A percentile compares a stretch with the other conserved stretches of the same genome.
Evolutionary conservation across 2,113 vertebrate species (phyloP).

Genomic region (Protobothrops flavoviridis): DNA sequence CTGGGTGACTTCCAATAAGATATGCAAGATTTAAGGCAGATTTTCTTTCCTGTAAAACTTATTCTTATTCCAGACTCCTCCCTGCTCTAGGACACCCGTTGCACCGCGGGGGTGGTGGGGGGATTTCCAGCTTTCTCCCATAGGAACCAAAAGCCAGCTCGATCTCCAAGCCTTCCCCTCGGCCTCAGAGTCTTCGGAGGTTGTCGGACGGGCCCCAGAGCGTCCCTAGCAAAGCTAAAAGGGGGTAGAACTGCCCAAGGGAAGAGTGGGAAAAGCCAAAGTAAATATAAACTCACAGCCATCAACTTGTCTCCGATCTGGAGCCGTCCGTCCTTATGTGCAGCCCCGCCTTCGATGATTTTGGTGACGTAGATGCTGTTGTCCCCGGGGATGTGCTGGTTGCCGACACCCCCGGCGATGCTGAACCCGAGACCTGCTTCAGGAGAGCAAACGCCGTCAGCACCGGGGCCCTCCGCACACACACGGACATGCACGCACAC

Average conservation of each 20-base stretch:
- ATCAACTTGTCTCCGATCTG: constrained; percentile 98
- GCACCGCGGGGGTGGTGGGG: no score
- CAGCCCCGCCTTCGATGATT: constrained; percentile 95
- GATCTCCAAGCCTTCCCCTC: not conserved
- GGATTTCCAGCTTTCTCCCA: not conserved
- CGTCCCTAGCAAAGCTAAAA: not conserved
- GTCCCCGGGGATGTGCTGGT: constrained; percentile 98
- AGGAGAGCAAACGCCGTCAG: constrained; percentile 20
- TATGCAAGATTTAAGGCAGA: not conserved
- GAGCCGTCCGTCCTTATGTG: constrained; percentile 93
- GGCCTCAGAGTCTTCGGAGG: not conserved
- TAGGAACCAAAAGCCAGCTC: not conserved
- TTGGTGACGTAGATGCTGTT: constrained; percentile 99
- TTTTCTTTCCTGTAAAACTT: not conserved
- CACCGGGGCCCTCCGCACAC: not conserved
- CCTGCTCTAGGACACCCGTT: not conserved
- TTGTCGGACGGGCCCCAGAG: not conserved
- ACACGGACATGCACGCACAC: no score
- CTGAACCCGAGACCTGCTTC: constrained; percentile 94
- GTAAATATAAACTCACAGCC: constrained; percentile 78
- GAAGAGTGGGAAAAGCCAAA: not conserved
- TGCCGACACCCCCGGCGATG: constrained; percentile 96
- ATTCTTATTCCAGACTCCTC: not conserved
- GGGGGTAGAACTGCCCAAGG: not conserved
- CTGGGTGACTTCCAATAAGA: not conserved